A percentile compares a stretch with the other conserved stretches of the same genome.
Evolutionary conservation across 2,888 invertebrate species (phyloP).

Genomic region (Sussaba pulchella): DNA sequence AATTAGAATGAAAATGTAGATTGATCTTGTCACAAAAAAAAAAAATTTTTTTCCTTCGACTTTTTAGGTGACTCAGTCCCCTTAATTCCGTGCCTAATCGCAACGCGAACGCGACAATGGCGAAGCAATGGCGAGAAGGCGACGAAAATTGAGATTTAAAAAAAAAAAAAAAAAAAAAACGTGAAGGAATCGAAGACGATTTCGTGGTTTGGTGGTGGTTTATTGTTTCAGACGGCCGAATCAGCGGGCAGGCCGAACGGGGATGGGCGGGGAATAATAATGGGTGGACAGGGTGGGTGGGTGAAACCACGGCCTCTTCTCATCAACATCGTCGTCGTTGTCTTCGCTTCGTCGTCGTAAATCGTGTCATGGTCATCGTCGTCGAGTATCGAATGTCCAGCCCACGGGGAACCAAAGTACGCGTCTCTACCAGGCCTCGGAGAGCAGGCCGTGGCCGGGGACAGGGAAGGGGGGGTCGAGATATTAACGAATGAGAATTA

Average conservation of each 20-base stretch:
- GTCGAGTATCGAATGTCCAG: constrained; percentile 69
- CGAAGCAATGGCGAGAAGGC: background rate
- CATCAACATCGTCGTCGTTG: constrained; percentile 83
- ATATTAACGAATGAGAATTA: constrained; percentile 67
- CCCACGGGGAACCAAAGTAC: constrained; percentile 66
- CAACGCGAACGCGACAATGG: background rate
- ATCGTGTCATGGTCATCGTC: constrained; percentile 71
- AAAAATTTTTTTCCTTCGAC: too few relatives aligned
- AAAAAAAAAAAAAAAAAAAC: background rate
- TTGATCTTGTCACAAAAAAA: too few relatives aligned
- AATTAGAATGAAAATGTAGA: too few relatives aligned
- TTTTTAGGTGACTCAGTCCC: too few relatives aligned
- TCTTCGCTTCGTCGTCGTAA: constrained; percentile 76
- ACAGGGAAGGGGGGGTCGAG: constrained; percentile 57
- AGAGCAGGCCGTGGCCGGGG: constrained; percentile 60
- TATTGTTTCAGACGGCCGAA: constrained; percentile 82
- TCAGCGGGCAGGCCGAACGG: constrained; percentile 83
- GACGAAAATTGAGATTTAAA: too few relatives aligned
- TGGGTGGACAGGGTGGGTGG: constrained; percentile 85
- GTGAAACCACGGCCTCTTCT: constrained; percentile 85
- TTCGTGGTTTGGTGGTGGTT: constrained; percentile 16
- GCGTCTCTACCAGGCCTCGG: constrained; percentile 52
- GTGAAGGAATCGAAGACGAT: constrained; percentile 11
- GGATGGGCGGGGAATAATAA: constrained; percentile 84
- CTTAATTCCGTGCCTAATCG: too few relatives aligned